Evolutionary conservation across 92 coral and sea anemone species (phyloP).

Genomic region (Porites divaricata): DNA sequence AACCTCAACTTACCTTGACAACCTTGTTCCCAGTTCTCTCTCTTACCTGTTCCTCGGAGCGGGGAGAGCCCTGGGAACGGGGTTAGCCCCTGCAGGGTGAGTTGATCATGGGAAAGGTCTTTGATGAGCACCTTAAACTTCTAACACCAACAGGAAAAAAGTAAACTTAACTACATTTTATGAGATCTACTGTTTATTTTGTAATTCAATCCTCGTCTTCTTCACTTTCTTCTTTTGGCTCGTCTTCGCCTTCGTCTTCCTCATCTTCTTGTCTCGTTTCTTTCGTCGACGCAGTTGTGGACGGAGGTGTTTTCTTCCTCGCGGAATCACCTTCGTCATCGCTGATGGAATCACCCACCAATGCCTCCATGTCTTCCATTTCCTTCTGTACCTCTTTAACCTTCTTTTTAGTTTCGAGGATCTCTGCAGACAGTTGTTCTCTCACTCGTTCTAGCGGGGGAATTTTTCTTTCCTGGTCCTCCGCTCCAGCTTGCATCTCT

Average conservation of each 20-base stretch:
- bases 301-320: slow-evolving; percentile 17
- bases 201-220: slow-evolving; percentile 23
- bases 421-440: slow-evolving; percentile 63
- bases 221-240: slow-evolving; percentile 10
- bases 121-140: no score
- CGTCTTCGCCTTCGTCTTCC: background rate
- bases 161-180: background rate
- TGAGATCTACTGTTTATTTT: background rate
- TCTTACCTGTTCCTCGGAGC: no score
- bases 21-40: no score
- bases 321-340: slow-evolving; percentile 30
- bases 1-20: no score
- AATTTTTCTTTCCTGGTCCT: slow-evolving; percentile 76
- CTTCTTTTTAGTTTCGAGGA: slow-evolving; percentile 49
- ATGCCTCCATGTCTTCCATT: slow-evolving; percentile 77
- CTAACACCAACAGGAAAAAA: background rate
- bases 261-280: slow-evolving; percentile 5
- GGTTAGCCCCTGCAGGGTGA: no score
- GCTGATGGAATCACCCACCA: slow-evolving; percentile 46
- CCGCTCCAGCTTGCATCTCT: slow-evolving; percentile 67
- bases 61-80: no score
- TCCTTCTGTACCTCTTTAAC: slow-evolving; percentile 56
- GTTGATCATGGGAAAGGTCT: no score
- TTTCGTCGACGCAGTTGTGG: slow-evolving; percentile 4
- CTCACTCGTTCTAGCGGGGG: slow-evolving; percentile 68